phyloP scores from a whole-genome alignment of 2,113 vertebrate genomes.

The Nestor notabilis region DNA sequence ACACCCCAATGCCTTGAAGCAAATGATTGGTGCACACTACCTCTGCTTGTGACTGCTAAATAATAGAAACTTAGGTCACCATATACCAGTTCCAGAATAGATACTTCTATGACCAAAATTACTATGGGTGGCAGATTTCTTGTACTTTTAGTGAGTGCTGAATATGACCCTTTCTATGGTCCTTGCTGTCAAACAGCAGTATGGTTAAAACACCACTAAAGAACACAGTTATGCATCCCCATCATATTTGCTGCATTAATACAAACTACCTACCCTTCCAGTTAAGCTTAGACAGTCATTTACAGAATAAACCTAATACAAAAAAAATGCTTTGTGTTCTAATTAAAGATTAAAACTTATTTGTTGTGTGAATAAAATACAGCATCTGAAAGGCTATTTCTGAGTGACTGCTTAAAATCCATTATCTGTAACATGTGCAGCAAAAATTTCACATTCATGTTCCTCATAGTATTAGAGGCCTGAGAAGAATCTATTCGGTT shows the following conservation, averaged over 20 bases:
- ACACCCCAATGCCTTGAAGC: neutral
- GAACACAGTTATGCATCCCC: neutral
- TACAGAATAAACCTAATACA: neutral
- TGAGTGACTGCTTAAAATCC: constrained; percentile 28
- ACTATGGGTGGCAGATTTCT: neutral
- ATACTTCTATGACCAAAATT: neutral
- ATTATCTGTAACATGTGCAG: neutral
- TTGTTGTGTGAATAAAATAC: neutral
- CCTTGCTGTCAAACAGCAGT: neutral
- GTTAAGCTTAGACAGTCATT: neutral
- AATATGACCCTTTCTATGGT: neutral
- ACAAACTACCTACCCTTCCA: neutral
- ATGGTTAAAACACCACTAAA: neutral
- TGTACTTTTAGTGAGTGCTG: neutral
- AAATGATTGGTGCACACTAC: neutral
- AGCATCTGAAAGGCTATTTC: neutral
- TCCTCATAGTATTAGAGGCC: neutral
- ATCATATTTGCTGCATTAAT: neutral
- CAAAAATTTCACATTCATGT: constrained; percentile 24
- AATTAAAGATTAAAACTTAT: neutral
- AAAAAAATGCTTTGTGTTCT: neutral
- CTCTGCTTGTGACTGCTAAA: neutral
- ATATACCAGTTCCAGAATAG: neutral
- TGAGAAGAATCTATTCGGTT: constrained; percentile 33
- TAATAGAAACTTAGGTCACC: neutral